Evolutionary conservation across 2,797 vertebrate genomes (phyloP).

Genomic region (Lepus oiostolus): DNA sequence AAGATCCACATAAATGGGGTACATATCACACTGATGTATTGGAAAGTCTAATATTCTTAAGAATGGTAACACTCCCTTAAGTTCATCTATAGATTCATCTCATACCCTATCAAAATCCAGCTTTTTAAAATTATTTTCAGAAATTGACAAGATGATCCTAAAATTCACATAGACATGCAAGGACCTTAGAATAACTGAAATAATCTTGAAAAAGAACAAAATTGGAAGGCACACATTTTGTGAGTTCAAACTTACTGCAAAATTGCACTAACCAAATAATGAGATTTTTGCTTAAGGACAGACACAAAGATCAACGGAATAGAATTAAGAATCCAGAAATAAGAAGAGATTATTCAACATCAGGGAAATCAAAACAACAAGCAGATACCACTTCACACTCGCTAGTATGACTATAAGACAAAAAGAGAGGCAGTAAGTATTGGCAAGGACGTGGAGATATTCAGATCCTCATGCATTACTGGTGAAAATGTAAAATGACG

Average conservation of each 20-base stretch:
- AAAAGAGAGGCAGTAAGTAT: background rate
- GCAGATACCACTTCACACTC: background rate
- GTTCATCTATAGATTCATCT: background rate
- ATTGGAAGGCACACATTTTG: background rate
- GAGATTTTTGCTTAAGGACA: background rate
- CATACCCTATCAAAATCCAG: background rate
- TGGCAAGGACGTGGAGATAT: background rate
- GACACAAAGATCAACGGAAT: background rate
- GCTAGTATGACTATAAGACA: background rate
- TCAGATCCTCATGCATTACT: background rate
- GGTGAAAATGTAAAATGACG: background rate
- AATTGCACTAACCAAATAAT: background rate
- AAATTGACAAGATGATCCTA: constrained; percentile 17
- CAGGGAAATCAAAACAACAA: background rate
- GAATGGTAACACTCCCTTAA: background rate
- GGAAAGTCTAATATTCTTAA: constrained; percentile 20
- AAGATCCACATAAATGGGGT: background rate
- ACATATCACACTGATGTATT: background rate
- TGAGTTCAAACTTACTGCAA: background rate
- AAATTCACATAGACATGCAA: constrained; percentile 4
- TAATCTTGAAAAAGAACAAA: constrained; percentile 43
- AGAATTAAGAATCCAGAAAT: background rate
- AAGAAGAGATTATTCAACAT: background rate
- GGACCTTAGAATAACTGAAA: background rate
- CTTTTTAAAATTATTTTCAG: background rate